Percentiles rank a stretch among this genome's conserved stretches.
phyloP scores from a whole-genome alignment of 1,140 invertebrate genomes.

The Dinoponera quadriceps region DNA sequence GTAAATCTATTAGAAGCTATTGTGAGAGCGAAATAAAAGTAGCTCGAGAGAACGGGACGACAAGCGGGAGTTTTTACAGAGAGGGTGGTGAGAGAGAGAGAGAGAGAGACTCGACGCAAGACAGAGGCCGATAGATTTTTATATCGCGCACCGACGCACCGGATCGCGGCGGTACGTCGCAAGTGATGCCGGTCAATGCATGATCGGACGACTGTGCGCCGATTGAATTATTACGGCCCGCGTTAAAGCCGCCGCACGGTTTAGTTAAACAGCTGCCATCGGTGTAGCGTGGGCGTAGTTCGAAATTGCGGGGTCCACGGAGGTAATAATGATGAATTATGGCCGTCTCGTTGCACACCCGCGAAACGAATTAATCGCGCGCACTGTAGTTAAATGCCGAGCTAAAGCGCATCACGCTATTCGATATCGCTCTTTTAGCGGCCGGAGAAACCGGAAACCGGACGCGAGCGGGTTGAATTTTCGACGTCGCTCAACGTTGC shows the following conservation, averaged over 20 bases:
- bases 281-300: not conserved
- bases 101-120: not conserved
- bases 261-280: not conserved
- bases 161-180: not conserved
- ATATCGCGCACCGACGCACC: not conserved
- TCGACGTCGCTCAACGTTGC: too few species aligned
- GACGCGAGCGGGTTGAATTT: too few species aligned
- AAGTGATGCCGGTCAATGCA: conserved; percentile 13
- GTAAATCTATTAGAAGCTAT: not conserved
- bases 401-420: too few species aligned
- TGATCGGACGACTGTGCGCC: not conserved
- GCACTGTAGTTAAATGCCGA: too few species aligned
- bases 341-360: too few species aligned
- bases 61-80: not conserved
- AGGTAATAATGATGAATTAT: too few species aligned
- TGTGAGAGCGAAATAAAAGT: not conserved
- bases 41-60: not conserved
- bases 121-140: not conserved
- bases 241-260: not conserved
- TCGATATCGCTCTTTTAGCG: too few species aligned
- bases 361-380: too few species aligned
- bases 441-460: too few species aligned
- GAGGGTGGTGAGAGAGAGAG: not conserved
- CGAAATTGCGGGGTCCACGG: not conserved
- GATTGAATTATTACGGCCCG: not conserved